A percentile compares a stretch with the other conserved stretches of the same genome.
phyloP scores from a whole-genome alignment of 2,888 invertebrate species.

The Drosophila nr. perissopoda region DNA sequence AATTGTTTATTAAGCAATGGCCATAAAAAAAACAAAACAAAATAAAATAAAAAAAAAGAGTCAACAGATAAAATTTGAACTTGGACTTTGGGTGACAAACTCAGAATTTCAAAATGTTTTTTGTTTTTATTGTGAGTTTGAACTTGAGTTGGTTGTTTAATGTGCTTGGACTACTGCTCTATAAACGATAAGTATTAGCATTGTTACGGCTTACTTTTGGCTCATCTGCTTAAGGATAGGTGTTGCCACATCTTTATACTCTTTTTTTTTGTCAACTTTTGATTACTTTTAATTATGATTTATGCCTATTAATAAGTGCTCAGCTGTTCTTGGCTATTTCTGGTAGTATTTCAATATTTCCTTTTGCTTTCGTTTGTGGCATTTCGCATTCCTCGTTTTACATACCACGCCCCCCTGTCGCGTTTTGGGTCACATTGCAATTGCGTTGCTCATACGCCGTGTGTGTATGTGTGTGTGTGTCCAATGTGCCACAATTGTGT shows the following conservation, averaged over 20 bases:
- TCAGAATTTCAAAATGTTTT: constrained; percentile 15
- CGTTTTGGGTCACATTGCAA: constrained; percentile 37
- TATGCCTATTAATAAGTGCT: background rate
- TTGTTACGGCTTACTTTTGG: background rate
- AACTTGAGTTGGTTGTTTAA: constrained; percentile 32
- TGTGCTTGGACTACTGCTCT: constrained; percentile 37
- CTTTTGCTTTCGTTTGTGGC: constrained; percentile 23
- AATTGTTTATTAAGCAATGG: constrained; percentile 59
- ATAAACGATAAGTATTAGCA: constrained; percentile 17
- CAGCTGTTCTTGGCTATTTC: constrained; percentile 3
- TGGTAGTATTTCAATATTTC: constrained; percentile 6
- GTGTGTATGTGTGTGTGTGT: constrained; percentile 21
- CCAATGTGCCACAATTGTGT: constrained; percentile 28
- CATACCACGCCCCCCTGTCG: background rate
- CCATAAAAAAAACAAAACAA: constrained; percentile 26
- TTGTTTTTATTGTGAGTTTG: constrained; percentile 12
- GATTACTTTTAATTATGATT: background rate
- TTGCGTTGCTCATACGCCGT: constrained; percentile 62
- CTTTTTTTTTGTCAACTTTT: background rate
- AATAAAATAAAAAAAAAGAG: constrained; percentile 19
- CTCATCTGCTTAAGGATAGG: no score
- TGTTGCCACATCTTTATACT: background rate
- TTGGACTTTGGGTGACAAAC: constrained; percentile 42
- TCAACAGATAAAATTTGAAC: constrained; percentile 39
- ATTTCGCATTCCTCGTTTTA: background rate